Percentiles rank a stretch among this genome's conserved stretches.
Evolutionary conservation across 2,113 vertebrate species (phyloP).

Genomic region (Melanerpes formicivorus): DNA sequence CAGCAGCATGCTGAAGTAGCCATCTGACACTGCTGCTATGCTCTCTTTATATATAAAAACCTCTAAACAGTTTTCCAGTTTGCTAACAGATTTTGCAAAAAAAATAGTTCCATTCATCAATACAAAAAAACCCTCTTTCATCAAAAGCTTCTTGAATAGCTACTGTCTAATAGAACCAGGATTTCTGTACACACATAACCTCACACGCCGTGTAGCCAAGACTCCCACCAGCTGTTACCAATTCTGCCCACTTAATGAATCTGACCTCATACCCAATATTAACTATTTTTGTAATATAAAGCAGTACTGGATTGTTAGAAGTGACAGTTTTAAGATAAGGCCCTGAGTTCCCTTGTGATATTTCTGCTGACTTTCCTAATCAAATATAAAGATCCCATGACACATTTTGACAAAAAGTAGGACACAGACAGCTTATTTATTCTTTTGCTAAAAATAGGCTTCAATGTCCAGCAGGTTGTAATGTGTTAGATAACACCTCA

Average conservation of each 20-base stretch:
- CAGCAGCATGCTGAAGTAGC: neutral
- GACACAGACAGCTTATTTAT: slow-evolving; percentile 54
- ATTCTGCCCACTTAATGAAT: neutral
- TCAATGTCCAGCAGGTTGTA: slow-evolving; percentile 48
- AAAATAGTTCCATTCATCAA: neutral
- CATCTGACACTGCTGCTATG: neutral
- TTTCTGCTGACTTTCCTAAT: slow-evolving; percentile 52
- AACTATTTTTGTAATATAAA: neutral
- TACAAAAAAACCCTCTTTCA: neutral
- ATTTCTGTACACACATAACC: neutral
- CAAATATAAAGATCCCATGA: slow-evolving; percentile 59
- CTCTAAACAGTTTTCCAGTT: neutral
- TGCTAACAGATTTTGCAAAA: neutral
- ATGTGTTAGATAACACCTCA: neutral
- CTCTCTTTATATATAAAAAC: neutral
- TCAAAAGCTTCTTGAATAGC: neutral
- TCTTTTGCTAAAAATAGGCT: slow-evolving; percentile 59
- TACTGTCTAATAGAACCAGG: neutral
- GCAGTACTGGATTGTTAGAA: neutral
- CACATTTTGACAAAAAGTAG: slow-evolving; percentile 62
- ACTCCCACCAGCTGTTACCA: neutral
- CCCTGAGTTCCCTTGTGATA: slow-evolving; percentile 34
- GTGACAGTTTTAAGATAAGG: neutral
- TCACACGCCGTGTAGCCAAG: neutral
- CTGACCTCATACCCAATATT: neutral